Evolutionary conservation across 1,140 invertebrate genomes (phyloP).

Genomic region (Solen grandis): DNA sequence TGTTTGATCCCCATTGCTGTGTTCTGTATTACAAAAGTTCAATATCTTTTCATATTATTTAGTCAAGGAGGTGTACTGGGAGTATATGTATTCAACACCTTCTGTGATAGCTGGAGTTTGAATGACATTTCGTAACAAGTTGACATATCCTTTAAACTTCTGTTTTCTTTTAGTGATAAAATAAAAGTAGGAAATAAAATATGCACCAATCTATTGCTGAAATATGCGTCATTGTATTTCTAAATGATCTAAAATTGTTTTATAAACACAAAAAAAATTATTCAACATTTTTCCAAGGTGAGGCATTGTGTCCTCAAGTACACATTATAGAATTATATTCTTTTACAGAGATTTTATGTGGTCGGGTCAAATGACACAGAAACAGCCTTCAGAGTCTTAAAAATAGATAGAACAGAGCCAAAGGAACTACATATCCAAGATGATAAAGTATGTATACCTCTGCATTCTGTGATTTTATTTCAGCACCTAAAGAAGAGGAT

Average conservation of each 20-base stretch:
- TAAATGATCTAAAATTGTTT: too few relatives aligned
- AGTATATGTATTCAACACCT: not conserved
- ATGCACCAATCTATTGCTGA: too few relatives aligned
- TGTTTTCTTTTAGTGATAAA: too few relatives aligned
- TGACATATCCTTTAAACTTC: not conserved
- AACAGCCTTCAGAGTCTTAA: slow-evolving; percentile 94
- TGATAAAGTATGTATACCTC: slow-evolving; percentile 89
- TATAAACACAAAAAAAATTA: too few relatives aligned
- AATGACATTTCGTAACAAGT: not conserved
- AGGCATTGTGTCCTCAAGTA: too few relatives aligned
- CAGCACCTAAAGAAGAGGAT: too few relatives aligned
- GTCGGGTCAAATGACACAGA: slow-evolving; percentile 97
- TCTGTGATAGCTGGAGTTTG: not conserved
- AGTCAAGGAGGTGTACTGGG: not conserved
- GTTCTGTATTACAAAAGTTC: too few relatives aligned
- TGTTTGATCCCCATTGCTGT: too few relatives aligned
- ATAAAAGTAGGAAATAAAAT: too few relatives aligned
- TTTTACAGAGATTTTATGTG: slow-evolving; percentile 88
- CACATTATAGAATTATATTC: slow-evolving; percentile 59
- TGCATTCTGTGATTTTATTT: not conserved
- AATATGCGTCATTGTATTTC: too few relatives aligned
- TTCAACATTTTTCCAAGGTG: too few relatives aligned
- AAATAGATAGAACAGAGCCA: slow-evolving; percentile 94
- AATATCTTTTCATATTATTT: too few relatives aligned
- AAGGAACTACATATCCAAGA: slow-evolving; percentile 91